These are phyloP conservation scores for Alectoris magna DNA, from an alignment of 2,797 vertebrate species.

Conservation along the genomic window DNA sequence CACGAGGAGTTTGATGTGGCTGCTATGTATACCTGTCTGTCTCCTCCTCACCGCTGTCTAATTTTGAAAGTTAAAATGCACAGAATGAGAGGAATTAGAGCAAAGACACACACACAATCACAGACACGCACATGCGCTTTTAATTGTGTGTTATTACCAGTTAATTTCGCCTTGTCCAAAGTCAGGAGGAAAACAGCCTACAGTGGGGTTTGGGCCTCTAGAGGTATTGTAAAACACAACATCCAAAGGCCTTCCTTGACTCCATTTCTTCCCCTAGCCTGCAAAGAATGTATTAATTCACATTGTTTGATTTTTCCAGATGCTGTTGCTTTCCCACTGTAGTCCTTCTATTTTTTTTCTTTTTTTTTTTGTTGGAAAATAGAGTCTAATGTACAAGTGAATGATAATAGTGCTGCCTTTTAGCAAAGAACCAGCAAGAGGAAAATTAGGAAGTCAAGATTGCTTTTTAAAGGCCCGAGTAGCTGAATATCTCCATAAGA, in stretches of 20 bases:
- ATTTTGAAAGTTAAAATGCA: constrained; percentile 69
- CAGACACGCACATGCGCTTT: constrained; percentile 65
- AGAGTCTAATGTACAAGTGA: neutral
- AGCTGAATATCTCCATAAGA: constrained; percentile 6
- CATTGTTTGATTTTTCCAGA: constrained; percentile 57
- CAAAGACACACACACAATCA: constrained; percentile 4
- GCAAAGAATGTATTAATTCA: constrained; percentile 61
- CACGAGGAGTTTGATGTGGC: constrained; percentile 81
- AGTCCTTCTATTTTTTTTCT: neutral
- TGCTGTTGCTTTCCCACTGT: constrained; percentile 3
- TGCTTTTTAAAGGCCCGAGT: neutral
- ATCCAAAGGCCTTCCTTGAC: constrained; percentile 50
- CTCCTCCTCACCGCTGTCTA: constrained; percentile 52
- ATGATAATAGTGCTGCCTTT: neutral
- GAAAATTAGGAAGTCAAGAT: neutral
- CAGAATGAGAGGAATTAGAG: constrained; percentile 58
- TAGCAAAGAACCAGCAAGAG: neutral
- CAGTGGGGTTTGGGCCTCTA: constrained; percentile 58
- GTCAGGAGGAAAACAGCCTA: constrained; percentile 67
- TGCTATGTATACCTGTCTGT: constrained; percentile 77
- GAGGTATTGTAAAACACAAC: constrained; percentile 64
- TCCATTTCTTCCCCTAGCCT: constrained; percentile 50
- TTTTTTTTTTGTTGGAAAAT: neutral
- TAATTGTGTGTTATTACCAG: constrained; percentile 74
- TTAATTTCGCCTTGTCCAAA: constrained; percentile 71